Conservation (phyloP, 2,113 vertebrate species). For the Sander lucioperca region DNA sequence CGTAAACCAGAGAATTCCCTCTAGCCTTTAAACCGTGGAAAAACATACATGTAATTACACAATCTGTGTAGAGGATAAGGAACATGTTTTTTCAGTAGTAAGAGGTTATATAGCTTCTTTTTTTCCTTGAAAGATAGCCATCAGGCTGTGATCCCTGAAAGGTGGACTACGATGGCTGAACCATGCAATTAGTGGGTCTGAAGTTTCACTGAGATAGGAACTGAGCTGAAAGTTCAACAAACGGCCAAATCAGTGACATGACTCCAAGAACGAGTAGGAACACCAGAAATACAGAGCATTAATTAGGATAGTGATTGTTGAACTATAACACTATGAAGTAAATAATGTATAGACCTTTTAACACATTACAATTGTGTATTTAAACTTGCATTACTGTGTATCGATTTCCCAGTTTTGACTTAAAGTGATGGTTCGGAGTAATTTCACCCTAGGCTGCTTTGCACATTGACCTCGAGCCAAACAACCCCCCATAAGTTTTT, state of each 20-base stretch:
- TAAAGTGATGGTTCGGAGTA: not conserved
- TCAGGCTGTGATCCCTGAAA: slow-evolving; percentile 49
- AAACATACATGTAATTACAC: slow-evolving; percentile 68
- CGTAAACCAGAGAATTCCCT: slow-evolving; percentile 54
- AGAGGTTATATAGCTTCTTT: slow-evolving; percentile 32
- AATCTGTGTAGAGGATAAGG: slow-evolving; percentile 39
- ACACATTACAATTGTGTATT: not conserved
- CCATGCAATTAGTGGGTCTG: slow-evolving; percentile 69
- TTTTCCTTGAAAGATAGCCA: slow-evolving; percentile 47
- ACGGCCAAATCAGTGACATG: slow-evolving; percentile 16
- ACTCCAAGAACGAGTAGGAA: slow-evolving; percentile 2
- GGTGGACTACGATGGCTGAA: slow-evolving; percentile 26
- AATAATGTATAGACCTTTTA: not conserved
- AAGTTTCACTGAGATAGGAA: slow-evolving; percentile 59
- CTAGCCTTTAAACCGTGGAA: slow-evolving; percentile 57
- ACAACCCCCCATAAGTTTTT: too few relatives aligned
- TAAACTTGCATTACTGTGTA: slow-evolving; percentile 1
- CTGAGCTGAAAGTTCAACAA: slow-evolving; percentile 55
- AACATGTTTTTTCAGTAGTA: slow-evolving; percentile 26
- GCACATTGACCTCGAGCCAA: too few relatives aligned
- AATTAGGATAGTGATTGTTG: not conserved
- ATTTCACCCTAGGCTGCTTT: too few relatives aligned
- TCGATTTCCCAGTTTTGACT: not conserved
- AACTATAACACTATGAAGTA: not conserved
- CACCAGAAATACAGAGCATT: not conserved